Evolutionary conservation across 2,113 vertebrate genomes (phyloP), one percentile per base, ranked within the genome.

Genomic region (Sarotherodon lohbergeri): DNA sequence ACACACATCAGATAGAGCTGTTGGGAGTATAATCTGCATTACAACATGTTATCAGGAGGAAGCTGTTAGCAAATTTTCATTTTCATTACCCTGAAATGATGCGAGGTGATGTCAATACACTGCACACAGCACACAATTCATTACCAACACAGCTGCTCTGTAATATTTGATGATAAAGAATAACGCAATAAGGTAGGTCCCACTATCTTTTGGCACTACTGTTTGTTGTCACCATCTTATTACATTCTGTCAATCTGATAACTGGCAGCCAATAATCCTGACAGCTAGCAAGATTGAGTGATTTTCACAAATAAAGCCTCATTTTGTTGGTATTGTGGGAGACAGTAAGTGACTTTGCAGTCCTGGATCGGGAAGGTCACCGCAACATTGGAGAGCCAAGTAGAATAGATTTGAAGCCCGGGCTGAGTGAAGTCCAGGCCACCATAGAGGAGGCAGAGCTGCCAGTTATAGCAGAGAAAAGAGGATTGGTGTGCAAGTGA

Each of bases 61-160:
- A 52, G 71, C 59, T 48, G 68, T 63, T 39, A n/a, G 41, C 54
- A 24, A 50, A 34, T 32, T 71, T 82, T 82, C 87, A 82, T 89
- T 56, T 81, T 84, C 86, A 82, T 92, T 82, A 76, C 56, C 36
- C 39, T 61, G 52, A 92, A 81, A 78, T 78, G 10, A 78, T 78
- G 73, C 52, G 73, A 52, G 46, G 85, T 86, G 43, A 89, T 86
- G 81, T 84, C 76, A 89, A 78, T 86, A 86, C 86, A 87, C 79
- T 81, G 79, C 79, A 81, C 55, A 34, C 27, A 52, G 46, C 46
- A 78, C 73, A 78, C 17, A 32, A 50, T 27, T 52, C 48, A 78
- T 78, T 78, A 52, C 46, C 63, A 85, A 59, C n/a, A 6, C 83
- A 88, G 89, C 85, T 88, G 81, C 29, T 73, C 46, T 78, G 84